phyloP scores from a whole-genome alignment of 2,113 vertebrate genomes.

The Cardinalis cardinalis region DNA sequence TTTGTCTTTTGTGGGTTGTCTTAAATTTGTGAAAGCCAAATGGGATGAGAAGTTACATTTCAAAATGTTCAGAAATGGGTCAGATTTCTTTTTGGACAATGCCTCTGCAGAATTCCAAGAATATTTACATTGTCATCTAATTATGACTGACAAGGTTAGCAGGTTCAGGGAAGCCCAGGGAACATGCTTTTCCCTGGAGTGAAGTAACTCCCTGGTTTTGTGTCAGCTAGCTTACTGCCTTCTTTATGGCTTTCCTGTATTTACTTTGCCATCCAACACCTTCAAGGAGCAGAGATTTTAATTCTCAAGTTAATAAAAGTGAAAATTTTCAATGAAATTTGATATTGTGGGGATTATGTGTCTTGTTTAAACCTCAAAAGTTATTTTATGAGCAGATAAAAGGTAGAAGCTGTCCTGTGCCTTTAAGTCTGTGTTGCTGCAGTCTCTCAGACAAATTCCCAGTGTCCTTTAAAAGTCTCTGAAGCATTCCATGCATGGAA shows the following conservation, averaged over 20 bases:
- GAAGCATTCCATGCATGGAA: background rate
- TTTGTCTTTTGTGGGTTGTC: background rate
- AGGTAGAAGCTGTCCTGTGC: background rate
- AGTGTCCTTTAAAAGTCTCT: background rate
- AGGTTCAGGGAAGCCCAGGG: slow-evolving; percentile 4
- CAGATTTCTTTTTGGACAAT: background rate
- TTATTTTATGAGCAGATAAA: background rate
- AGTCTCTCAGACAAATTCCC: background rate
- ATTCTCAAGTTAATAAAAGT: background rate
- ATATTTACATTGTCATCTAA: background rate
- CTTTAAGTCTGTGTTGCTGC: background rate
- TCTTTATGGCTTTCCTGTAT: background rate
- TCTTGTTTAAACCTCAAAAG: background rate
- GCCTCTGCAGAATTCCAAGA: background rate
- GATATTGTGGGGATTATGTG: background rate
- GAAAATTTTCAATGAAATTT: background rate
- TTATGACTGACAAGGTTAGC: background rate
- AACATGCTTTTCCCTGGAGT: background rate
- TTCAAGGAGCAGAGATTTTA: background rate
- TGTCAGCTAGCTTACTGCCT: background rate
- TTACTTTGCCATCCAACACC: background rate
- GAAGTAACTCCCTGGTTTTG: background rate
- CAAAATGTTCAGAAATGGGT: background rate
- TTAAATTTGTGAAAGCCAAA: background rate
- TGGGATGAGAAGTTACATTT: background rate